Percentiles rank a stretch among this genome's conserved stretches.
phyloP scores from a whole-genome alignment of 2,113 vertebrate species.

The Pholis gunnellus region DNA sequence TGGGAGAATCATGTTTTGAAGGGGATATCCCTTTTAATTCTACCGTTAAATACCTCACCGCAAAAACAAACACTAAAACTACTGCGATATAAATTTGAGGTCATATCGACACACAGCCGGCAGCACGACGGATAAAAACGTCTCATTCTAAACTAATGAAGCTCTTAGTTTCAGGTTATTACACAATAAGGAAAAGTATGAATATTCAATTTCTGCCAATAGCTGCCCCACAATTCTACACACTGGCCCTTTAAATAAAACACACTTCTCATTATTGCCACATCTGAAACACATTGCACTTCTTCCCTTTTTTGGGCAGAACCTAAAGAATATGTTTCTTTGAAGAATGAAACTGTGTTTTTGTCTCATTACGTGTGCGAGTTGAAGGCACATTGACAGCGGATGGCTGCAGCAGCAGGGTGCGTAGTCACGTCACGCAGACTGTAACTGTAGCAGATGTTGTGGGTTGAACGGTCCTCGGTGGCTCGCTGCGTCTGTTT shows the following conservation, averaged over 20 bases:
- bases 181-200: background rate
- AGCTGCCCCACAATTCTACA: too few relatives aligned
- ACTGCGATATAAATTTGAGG: too few relatives aligned
- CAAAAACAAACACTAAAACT: too few relatives aligned
- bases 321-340: background rate
- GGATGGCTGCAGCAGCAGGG: background rate
- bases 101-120: too few relatives aligned
- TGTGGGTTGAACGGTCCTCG: background rate
- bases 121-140: too few relatives aligned
- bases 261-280: constrained; percentile 46
- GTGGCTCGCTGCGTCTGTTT: constrained; percentile 25
- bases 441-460: constrained; percentile 55
- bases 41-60: too few relatives aligned
- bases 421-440: constrained; percentile 16
- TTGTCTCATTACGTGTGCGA: background rate
- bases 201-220: too few relatives aligned
- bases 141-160: too few relatives aligned
- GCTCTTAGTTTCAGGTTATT: background rate
- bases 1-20: too few relatives aligned
- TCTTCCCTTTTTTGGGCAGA: constrained; percentile 3
- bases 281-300: background rate
- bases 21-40: too few relatives aligned
- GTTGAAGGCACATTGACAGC: background rate
- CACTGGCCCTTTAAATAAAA: constrained; percentile 57
- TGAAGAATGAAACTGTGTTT: background rate